phyloP scores from a whole-genome alignment of 2,113 vertebrate genomes.

The Sinocyclocheilus rhinocerous region DNA sequence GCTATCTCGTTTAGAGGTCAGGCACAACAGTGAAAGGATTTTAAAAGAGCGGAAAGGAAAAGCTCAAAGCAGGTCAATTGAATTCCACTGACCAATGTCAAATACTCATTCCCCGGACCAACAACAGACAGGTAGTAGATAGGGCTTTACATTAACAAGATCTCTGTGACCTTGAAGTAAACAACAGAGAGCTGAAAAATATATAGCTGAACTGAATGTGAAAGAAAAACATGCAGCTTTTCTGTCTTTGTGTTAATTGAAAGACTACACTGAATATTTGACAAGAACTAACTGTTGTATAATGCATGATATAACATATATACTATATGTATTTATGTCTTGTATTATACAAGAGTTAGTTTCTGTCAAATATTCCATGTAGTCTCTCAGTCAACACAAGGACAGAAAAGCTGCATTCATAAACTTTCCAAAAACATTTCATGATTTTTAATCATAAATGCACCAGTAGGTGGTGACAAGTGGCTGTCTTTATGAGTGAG shows the following conservation, averaged over 20 bases:
- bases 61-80: constrained; percentile 25
- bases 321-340: background rate
- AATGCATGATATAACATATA: background rate
- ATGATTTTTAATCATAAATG: background rate
- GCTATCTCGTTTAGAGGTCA: constrained; percentile 45
- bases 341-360: background rate
- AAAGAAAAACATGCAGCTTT: background rate
- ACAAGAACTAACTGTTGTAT: background rate
- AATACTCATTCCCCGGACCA: background rate
- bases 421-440: background rate
- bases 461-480: background rate
- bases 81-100: constrained; percentile 40
- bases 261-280: background rate
- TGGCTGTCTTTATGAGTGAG: background rate
- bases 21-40: background rate
- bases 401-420: background rate
- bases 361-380: background rate
- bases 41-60: constrained; percentile 20
- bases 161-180: constrained; percentile 44
- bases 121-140: constrained; percentile 47
- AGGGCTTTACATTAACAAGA: constrained; percentile 40
- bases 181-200: constrained; percentile 9
- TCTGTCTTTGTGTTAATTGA: background rate
- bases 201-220: constrained; percentile 10
- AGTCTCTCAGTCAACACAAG: background rate